Base-by-base conservation (phyloP, 2,888 invertebrate species). In the Morpho deidamia region DNA sequence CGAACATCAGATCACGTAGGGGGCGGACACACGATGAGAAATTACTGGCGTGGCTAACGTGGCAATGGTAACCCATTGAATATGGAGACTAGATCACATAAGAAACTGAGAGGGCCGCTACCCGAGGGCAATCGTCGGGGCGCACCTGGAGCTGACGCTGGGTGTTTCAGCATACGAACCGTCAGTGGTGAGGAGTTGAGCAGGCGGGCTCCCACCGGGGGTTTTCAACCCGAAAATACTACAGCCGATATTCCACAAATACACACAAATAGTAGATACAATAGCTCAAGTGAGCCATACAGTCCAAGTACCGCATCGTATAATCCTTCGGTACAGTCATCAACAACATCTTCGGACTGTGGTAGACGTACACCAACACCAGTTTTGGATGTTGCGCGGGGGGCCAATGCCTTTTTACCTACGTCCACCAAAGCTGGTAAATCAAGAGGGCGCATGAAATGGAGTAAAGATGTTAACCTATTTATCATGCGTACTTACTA, bases 381-480 rank as follows among this genome's bases (percentile, higher is more conserved):
- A 37, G 37, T n/a, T 37, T 8, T n/a, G 11, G 51, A 44, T 51
- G 56, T 57, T 55, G 57, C 47, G 34, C 55, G 53, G 47, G 48
- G 44, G 51, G 55, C 47, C 23, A 32, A 11, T 35, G 54, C 53
- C 45, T 45, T 39, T 37, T 11, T 38, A n/a, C 46, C 50, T 54
- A 52, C 39, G 53, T 56, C 58, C 61, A 51, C 53, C n/a, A 37
- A 37, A 45, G 23, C 44, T 55, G 56, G 11, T 35, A 44, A 9
- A 33, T 40, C 33, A 32, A 37, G 55, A 50, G 51, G 50, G 35
- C 52, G 58, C 37, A 50, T 59, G 56, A 44, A 43, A 49, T 59
- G 56, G 59, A 50, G 41, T 11, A 47, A 49, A 11, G 56, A 61
- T 37, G 43, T 55, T 1, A 61, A 61, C 32, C 56, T 57, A 50